phyloP scores from a whole-genome alignment of 64 coral and sea anemone species.

The Orbicella faveolata region DNA sequence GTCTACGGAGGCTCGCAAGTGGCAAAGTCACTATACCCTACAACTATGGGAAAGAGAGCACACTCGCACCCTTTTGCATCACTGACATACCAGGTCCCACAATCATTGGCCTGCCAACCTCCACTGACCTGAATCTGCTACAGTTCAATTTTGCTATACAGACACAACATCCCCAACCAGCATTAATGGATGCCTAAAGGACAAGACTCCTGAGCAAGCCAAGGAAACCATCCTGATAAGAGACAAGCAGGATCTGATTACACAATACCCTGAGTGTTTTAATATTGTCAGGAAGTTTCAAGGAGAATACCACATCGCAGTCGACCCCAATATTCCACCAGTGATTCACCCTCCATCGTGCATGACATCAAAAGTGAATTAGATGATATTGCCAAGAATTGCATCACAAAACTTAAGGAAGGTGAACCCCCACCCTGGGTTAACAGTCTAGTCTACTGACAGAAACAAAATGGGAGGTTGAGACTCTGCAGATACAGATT shows the following conservation, averaged over 20 bases:
- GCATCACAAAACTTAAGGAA: not conserved
- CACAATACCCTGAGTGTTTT: too few relatives aligned
- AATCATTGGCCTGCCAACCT: not conserved
- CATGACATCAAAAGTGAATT: constrained; percentile 27
- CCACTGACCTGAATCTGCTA: too few relatives aligned
- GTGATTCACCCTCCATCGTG: constrained; percentile 29
- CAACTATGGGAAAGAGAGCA: not conserved
- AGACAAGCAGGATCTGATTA: too few relatives aligned
- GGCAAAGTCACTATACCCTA: constrained; percentile 24
- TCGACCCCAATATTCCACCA: constrained; percentile 19
- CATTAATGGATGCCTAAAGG: too few relatives aligned
- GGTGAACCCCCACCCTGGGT: constrained; percentile 38
- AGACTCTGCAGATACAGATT: constrained; percentile 27
- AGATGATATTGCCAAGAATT: not conserved
- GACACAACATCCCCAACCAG: not conserved
- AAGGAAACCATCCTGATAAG: too few relatives aligned
- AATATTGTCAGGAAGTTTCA: too few relatives aligned
- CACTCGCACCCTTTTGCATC: constrained; percentile 46
- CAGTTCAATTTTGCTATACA: constrained; percentile 13
- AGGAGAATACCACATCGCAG: not conserved
- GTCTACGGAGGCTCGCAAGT: constrained; percentile 47
- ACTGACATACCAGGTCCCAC: constrained; percentile 19
- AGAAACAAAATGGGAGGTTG: not conserved
- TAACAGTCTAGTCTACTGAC: not conserved
- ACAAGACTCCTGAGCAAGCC: not conserved